A percentile compares a stretch with the other conserved stretches of the same genome.
These are phyloP conservation scores for Sebastes steindachneri DNA, from an alignment of 2,797 vertebrate genomes.

Conservation along the genomic window DNA sequence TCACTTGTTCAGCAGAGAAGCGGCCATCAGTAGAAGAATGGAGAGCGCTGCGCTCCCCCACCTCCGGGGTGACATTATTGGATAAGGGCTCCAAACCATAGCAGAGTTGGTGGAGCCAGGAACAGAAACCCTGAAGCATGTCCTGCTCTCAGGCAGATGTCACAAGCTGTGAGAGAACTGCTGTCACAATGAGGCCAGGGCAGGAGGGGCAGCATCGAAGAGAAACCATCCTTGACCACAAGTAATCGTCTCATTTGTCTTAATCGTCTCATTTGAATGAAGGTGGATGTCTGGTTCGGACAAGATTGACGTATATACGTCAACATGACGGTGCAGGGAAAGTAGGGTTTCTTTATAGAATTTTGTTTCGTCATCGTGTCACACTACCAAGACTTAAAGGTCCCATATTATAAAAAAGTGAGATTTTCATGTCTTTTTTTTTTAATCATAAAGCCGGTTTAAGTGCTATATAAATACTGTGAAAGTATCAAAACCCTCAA, in stretches of 20 bases:
- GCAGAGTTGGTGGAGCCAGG: slow-evolving; percentile 10
- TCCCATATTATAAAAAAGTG: no score
- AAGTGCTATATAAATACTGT: no score
- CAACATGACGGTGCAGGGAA: neutral
- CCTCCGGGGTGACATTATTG: slow-evolving; percentile 25
- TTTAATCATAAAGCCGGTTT: rapidly evolving
- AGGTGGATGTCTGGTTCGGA: neutral
- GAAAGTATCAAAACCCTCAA: rapidly evolving
- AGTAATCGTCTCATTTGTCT: slow-evolving; percentile 32
- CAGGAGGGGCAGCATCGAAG: slow-evolving; percentile 3
- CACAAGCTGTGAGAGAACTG: slow-evolving; percentile 17
- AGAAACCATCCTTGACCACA: slow-evolving; percentile 18
- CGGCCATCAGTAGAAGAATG: neutral
- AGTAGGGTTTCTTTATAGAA: neutral
- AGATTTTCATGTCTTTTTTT: no score
- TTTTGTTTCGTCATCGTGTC: neutral
- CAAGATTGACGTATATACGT: neutral
- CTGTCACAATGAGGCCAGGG: slow-evolving; percentile 16
- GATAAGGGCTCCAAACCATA: slow-evolving; percentile 13
- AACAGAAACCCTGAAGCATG: slow-evolving; percentile 22
- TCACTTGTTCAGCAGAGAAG: neutral
- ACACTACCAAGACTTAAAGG: neutral
- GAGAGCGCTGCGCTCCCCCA: neutral
- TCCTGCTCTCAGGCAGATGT: slow-evolving; percentile 37
- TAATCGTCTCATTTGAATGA: slow-evolving; percentile 13